A percentile compares a stretch with the other conserved stretches of the same genome.
phyloP scores from a whole-genome alignment of 92 coral and sea anemone species.

The Metridium senile region DNA sequence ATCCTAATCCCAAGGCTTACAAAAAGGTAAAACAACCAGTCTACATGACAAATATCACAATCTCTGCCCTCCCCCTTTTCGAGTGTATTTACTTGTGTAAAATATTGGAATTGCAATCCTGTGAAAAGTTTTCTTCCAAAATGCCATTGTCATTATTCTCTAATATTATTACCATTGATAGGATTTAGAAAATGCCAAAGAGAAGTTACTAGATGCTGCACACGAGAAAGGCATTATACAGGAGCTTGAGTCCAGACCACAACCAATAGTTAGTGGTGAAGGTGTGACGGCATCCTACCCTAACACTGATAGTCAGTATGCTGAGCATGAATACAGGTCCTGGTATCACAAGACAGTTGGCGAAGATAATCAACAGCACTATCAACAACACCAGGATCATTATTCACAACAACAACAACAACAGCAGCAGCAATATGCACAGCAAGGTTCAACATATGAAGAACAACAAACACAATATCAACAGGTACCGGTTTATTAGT shows the following conservation, averaged over 20 bases:
- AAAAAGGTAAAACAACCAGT: constrained; percentile 60
- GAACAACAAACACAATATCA: constrained; percentile 2
- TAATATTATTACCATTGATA: neutral
- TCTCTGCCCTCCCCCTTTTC: no score
- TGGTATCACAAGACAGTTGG: constrained; percentile 20
- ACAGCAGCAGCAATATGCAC: neutral
- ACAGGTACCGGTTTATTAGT: no score
- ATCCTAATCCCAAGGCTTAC: constrained; percentile 83
- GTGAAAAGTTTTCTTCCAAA: no score
- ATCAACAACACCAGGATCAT: constrained; percentile 15
- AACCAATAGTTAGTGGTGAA: constrained; percentile 38
- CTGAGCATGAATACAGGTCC: constrained; percentile 43
- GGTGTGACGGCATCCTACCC: constrained; percentile 78
- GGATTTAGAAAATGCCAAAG: constrained; percentile 57
- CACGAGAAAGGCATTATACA: constrained; percentile 64
- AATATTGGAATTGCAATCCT: no score
- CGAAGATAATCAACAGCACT: neutral
- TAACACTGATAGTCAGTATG: constrained; percentile 77
- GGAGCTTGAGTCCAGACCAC: constrained; percentile 41
- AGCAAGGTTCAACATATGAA: neutral
- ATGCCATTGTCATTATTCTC: no score
- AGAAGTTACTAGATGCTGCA: constrained; percentile 49
- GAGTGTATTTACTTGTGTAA: no score
- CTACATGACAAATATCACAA: no score
- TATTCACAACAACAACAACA: neutral